Conservation (phyloP, 30 jellyfish, hydroid and myxozoan genomes). For the Turritopsis rubra region DNA sequence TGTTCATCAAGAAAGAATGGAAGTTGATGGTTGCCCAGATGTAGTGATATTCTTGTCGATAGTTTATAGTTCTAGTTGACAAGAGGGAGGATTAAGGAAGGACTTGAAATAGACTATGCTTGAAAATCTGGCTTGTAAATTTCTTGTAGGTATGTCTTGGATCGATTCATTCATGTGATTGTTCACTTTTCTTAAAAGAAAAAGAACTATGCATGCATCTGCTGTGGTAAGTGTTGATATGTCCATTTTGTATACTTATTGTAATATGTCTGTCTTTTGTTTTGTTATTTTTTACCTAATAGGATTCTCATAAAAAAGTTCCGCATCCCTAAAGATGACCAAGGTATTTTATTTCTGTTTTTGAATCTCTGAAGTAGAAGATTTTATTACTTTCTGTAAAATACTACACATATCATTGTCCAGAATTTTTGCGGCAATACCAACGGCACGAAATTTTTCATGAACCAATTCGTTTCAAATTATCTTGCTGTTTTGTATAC, state of each 20-base stretch:
- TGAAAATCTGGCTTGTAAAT: too few species aligned
- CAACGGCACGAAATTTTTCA: too few species aligned
- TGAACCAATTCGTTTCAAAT: too few species aligned
- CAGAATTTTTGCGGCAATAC: too few species aligned
- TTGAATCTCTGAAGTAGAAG: not conserved
- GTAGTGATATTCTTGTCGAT: too few species aligned
- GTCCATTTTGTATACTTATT: not conserved
- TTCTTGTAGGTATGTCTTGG: constrained; percentile 71
- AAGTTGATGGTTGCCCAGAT: too few species aligned
- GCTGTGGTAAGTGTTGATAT: constrained; percentile 48
- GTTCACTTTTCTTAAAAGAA: constrained; percentile 57
- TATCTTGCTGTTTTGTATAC: too few species aligned
- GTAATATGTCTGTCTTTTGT: not conserved
- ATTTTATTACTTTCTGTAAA: too few species aligned
- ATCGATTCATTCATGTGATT: constrained; percentile 67
- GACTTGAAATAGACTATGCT: too few species aligned
- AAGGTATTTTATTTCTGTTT: constrained; percentile 29
- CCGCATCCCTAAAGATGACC: constrained; percentile 57
- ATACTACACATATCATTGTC: too few species aligned
- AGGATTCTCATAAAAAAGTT: constrained; percentile 69
- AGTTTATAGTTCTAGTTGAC: not conserved
- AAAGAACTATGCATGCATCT: constrained; percentile 72
- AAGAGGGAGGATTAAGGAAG: too few species aligned
- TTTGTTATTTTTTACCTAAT: constrained; percentile 4
- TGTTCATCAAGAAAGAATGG: too few species aligned